A percentile compares a stretch with the other conserved stretches of the same genome.
Evolutionary conservation across 1,140 invertebrate species (phyloP).

Genomic region (Macrostomum lignano): DNA sequence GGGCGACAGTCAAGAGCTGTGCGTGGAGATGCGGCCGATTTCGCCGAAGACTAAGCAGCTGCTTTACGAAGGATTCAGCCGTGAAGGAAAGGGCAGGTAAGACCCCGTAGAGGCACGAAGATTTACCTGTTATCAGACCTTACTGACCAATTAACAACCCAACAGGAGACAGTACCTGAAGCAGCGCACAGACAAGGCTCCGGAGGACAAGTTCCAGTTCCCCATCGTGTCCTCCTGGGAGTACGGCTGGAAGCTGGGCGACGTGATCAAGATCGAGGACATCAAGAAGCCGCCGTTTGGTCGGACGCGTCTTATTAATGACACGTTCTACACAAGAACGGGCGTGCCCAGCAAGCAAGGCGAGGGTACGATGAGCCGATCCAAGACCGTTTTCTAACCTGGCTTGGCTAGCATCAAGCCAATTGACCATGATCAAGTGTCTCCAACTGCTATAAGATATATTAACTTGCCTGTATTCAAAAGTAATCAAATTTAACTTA

Average conservation of each 20-base stretch:
- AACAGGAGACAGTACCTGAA: constrained; percentile 8
- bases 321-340: constrained; percentile 23
- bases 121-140: no score
- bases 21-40: not conserved
- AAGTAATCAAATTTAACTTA: no score
- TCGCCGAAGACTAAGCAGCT: not conserved
- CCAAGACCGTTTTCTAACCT: not conserved
- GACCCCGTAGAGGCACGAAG: not conserved
- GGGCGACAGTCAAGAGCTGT: no score
- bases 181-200: constrained; percentile 8
- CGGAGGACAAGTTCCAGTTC: constrained; percentile 20
- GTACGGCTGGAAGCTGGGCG: constrained; percentile 22
- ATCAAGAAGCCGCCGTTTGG: constrained; percentile 19
- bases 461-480: no score
- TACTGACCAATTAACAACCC: not conserved
- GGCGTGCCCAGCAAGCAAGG: constrained; percentile 10
- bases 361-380: not conserved
- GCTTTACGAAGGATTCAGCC: constrained; percentile 1
- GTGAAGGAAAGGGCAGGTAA: constrained; percentile 3
- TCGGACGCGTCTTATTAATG: constrained; percentile 16
- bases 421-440: no score
- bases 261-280: constrained; percentile 17
- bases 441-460: no score
- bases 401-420: no score
- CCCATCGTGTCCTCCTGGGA: constrained; percentile 21